Evolutionary conservation across 2,888 invertebrate genomes (phyloP).

Genomic region (Diachrysia chrysitis): DNA sequence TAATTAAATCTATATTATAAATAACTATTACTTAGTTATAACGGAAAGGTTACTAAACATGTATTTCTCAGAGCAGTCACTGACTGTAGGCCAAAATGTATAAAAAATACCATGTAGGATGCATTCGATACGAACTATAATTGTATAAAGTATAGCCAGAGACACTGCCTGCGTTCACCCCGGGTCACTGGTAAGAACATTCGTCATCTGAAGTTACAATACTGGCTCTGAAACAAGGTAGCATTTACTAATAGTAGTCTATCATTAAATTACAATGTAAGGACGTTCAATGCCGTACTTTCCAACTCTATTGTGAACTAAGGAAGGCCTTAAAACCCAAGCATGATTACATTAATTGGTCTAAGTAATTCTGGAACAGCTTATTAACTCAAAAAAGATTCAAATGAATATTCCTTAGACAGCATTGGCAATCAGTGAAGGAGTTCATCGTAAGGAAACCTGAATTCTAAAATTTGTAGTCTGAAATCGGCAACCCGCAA

Average conservation of each 20-base stretch:
- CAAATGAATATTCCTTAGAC: no score
- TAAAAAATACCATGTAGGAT: slow-evolving; percentile 48
- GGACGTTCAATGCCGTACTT: neutral
- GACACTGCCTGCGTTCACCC: slow-evolving; percentile 32
- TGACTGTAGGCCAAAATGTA: slow-evolving; percentile 39
- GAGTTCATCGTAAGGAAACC: no score
- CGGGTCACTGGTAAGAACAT: slow-evolving; percentile 17
- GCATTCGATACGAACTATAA: slow-evolving; percentile 52
- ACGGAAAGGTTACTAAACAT: slow-evolving; percentile 58
- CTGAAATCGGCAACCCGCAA: no score
- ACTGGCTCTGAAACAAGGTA: slow-evolving; percentile 53
- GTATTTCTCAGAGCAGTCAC: slow-evolving; percentile 38
- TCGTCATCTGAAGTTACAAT: slow-evolving; percentile 34
- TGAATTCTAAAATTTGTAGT: no score
- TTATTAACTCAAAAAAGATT: no score
- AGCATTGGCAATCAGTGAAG: no score
- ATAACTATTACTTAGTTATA: slow-evolving; percentile 62
- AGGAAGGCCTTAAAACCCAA: no score
- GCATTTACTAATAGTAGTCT: no score
- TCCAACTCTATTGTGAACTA: no score
- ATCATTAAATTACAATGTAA: no score
- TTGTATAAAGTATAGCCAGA: slow-evolving; percentile 40
- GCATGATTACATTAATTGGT: no score
- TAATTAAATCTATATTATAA: slow-evolving; percentile 57
- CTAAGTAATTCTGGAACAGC: no score